A percentile compares a stretch with the other conserved stretches of the same genome.
phyloP scores from a whole-genome alignment of 2,797 vertebrate species.

The Podarcis lilfordi region DNA sequence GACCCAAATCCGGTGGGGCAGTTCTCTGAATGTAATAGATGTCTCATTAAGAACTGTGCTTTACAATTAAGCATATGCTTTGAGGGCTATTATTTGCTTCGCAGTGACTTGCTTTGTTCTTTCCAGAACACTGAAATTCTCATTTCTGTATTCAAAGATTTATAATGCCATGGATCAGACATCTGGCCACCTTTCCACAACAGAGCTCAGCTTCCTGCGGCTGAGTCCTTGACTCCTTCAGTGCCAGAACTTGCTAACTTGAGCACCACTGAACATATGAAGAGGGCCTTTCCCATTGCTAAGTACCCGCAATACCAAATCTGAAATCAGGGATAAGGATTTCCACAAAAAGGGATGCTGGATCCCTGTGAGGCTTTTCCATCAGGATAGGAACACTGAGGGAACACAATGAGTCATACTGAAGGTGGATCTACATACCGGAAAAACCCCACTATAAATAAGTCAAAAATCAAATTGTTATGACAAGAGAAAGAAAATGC shows the following conservation, averaged over 20 bases:
- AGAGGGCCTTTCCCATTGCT: neutral
- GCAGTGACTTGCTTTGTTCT: conserved; percentile 13
- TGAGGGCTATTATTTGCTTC: conserved; percentile 23
- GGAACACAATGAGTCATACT: neutral
- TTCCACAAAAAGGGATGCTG: neutral
- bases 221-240: neutral
- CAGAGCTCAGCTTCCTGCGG: neutral
- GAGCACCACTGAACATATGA: neutral
- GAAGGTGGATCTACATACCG: too few relatives aligned
- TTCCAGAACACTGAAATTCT: neutral
- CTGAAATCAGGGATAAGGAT: neutral
- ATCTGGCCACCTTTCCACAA: neutral
- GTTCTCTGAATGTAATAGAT: conserved; percentile 30
- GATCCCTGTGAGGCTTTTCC: neutral
- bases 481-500: too few relatives aligned
- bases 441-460: too few relatives aligned
- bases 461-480: too few relatives aligned
- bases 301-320: neutral
- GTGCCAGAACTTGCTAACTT: neutral
- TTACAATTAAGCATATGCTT: conserved; percentile 43
- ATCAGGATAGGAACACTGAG: neutral
- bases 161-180: neutral
- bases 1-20: conserved; percentile 38
- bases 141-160: conserved; percentile 4
- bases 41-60: conserved; percentile 34